Evolutionary conservation across 1,140 invertebrate species (phyloP).

Genomic region (Eueides isabella): DNA sequence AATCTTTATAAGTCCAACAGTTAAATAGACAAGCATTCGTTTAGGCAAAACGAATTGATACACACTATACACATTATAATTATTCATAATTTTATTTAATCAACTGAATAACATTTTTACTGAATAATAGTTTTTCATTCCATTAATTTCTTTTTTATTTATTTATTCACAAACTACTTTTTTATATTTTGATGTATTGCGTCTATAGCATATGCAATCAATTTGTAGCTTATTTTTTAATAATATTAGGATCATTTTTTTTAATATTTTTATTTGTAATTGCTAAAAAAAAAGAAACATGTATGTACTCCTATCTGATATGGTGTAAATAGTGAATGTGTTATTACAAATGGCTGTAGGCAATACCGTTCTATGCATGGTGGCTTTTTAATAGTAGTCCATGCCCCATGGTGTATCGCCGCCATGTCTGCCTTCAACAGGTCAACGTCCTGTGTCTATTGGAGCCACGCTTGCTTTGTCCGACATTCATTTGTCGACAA

Average conservation of each 20-base stretch:
- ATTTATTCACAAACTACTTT: no score
- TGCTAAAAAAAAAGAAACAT: no score
- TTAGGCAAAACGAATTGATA: neutral
- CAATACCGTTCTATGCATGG: constrained; percentile 20
- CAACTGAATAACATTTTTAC: neutral
- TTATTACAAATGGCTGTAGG: constrained; percentile 34
- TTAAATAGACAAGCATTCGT: constrained; percentile 11
- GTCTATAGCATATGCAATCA: no score
- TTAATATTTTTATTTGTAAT: no score
- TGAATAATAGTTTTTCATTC: no score
- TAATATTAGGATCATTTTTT: no score
- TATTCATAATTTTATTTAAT: no score
- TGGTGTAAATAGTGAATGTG: constrained; percentile 18
- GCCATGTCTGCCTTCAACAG: constrained; percentile 61
- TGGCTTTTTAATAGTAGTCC: constrained; percentile 45
- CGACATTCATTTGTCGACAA: constrained; percentile 46
- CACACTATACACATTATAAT: no score
- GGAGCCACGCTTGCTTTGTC: constrained; percentile 55
- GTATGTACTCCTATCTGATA: neutral
- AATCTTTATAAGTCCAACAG: constrained; percentile 32
- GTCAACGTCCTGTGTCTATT: constrained; percentile 58
- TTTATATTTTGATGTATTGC: no score
- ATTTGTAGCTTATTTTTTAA: no score
- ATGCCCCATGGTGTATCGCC: constrained; percentile 60
- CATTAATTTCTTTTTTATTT: no score